Conservation (phyloP, 2,888 invertebrate genomes). For the Oligia latruncula region DNA sequence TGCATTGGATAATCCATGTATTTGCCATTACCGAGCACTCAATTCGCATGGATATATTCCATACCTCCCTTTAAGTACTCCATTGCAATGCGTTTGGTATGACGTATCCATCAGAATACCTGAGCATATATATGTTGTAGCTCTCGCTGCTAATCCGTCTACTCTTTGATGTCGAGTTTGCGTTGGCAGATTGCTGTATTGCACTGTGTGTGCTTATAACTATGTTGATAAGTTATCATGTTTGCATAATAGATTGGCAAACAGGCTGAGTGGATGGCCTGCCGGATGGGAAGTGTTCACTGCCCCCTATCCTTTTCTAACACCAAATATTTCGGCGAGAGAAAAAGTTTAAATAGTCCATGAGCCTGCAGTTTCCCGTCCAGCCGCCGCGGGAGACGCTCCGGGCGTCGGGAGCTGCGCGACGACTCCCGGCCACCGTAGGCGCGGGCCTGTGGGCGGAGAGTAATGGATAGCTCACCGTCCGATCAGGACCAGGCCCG, state of each 20-base stretch:
- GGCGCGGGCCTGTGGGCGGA: no score
- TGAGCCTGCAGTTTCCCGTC: no score
- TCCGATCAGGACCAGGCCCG: no score
- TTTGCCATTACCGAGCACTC: background rate
- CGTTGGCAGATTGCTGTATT: constrained; percentile 12
- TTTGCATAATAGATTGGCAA: background rate
- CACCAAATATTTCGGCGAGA: no score
- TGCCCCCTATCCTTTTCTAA: no score
- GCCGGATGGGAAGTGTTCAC: background rate
- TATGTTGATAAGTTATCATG: background rate
- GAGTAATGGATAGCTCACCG: no score
- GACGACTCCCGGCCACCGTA: no score
- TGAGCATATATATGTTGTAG: background rate
- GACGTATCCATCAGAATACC: background rate
- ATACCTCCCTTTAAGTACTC: background rate
- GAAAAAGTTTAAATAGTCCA: no score
- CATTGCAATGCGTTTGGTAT: constrained; percentile 5
- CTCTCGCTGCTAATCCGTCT: constrained; percentile 13
- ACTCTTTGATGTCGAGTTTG: constrained; percentile 23
- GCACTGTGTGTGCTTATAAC: background rate
- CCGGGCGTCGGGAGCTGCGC: no score
- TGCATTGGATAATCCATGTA: constrained; percentile 8
- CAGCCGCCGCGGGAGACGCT: no score
- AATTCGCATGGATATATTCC: background rate
- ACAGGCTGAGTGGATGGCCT: background rate